phyloP scores from a whole-genome alignment of 1,140 invertebrate genomes.

The Trinorchestia longiramus region DNA sequence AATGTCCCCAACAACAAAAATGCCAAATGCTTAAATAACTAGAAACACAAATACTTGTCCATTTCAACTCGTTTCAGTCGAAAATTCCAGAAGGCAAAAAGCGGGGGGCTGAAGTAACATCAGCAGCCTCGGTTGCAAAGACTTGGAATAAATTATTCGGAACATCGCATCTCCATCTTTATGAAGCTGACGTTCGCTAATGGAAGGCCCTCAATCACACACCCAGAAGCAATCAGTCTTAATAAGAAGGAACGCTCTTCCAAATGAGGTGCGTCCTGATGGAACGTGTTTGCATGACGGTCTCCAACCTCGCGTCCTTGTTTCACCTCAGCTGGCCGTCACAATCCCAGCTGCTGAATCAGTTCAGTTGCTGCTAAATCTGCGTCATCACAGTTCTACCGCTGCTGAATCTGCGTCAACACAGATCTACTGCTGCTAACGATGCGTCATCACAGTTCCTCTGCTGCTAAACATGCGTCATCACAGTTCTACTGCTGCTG shows the following conservation, averaged over 20 bases:
- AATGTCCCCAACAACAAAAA: background rate
- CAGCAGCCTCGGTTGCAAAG: background rate
- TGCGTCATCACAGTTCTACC: background rate
- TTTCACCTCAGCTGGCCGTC: background rate
- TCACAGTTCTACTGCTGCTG: background rate
- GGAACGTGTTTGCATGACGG: slow-evolving; percentile 27
- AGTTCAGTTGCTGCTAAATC: background rate
- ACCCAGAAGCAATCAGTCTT: slow-evolving; percentile 49
- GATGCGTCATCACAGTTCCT: background rate
- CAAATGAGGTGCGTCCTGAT: slow-evolving; percentile 20
- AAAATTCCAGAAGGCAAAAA: background rate
- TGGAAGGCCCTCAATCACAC: slow-evolving; percentile 48
- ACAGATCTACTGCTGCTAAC: background rate
- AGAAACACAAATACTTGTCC: background rate
- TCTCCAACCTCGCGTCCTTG: background rate
- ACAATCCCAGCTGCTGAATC: background rate
- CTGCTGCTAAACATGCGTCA: background rate
- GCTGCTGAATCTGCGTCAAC: background rate
- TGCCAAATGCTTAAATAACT: background rate
- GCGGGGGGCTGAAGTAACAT: background rate
- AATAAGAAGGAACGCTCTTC: slow-evolving; percentile 49
- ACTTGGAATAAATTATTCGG: slow-evolving; percentile 12
- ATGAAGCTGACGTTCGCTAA: slow-evolving; percentile 46
- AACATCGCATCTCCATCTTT: slow-evolving; percentile 48
- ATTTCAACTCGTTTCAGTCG: background rate